Evolutionary conservation across 2,888 invertebrate species (phyloP).

Genomic region (Penaeus monodon): DNA sequence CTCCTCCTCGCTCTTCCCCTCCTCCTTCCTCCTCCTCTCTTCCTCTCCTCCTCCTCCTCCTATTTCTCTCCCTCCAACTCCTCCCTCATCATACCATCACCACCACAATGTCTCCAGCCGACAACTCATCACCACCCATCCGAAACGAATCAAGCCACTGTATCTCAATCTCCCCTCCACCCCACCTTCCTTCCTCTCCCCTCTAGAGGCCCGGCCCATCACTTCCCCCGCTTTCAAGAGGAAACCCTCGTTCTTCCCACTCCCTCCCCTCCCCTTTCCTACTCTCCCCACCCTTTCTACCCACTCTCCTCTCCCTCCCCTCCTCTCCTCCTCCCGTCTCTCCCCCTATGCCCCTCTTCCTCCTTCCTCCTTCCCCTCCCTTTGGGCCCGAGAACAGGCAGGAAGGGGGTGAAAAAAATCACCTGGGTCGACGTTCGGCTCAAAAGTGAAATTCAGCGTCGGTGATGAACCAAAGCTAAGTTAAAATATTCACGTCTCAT

Average conservation of each 20-base stretch:
- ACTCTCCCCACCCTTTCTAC: too few relatives aligned
- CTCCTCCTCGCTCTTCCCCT: too few relatives aligned
- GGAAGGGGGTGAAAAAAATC: background rate
- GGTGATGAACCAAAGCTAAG: slow-evolving; percentile 54
- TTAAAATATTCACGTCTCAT: slow-evolving; percentile 61
- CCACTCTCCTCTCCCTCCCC: too few relatives aligned
- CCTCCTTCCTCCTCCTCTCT: too few relatives aligned
- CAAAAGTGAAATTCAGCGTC: slow-evolving; percentile 35
- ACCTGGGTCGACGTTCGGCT: slow-evolving; percentile 40
- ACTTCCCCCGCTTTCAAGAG: background rate
- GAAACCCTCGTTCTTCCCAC: too few relatives aligned
- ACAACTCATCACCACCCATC: too few relatives aligned
- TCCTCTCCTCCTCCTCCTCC: too few relatives aligned
- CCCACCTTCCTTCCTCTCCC: background rate
- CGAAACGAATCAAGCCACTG: too few relatives aligned
- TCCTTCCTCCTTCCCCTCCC: background rate
- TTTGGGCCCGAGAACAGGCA: background rate
- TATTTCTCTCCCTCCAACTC: background rate
- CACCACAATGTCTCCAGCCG: too few relatives aligned
- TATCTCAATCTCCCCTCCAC: background rate
- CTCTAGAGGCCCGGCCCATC: background rate
- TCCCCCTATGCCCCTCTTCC: background rate
- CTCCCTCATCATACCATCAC: background rate
- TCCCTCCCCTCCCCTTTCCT: too few relatives aligned
- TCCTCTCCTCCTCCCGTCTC: too few relatives aligned